Conservation (phyloP, 2,113 vertebrate species). For the Sinocyclocheilus anshuiensis region DNA sequence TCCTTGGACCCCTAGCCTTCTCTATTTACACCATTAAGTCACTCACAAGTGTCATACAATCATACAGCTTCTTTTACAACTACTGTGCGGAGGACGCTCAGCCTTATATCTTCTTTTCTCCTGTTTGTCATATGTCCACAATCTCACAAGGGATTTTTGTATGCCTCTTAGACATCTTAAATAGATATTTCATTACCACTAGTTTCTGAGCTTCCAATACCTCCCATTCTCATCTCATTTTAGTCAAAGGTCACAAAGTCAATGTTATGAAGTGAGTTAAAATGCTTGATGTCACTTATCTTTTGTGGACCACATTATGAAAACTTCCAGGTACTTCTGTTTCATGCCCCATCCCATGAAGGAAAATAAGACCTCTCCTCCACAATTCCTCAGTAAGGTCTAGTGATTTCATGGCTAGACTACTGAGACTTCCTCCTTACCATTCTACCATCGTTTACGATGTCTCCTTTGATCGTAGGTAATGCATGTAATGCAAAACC, state of each 20-base stretch:
- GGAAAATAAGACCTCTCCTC: background rate
- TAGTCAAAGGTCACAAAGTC: background rate
- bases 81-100: background rate
- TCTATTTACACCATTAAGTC: constrained; percentile 7
- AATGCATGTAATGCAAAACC: constrained; percentile 5
- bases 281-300: constrained; percentile 8
- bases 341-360: background rate
- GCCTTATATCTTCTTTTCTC: background rate
- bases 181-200: background rate
- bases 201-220: background rate
- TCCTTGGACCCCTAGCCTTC: background rate
- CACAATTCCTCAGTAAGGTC: background rate
- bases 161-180: background rate
- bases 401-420: constrained; percentile 7
- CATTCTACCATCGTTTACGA: background rate
- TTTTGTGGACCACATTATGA: background rate
- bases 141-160: background rate
- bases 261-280: background rate
- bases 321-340: background rate
- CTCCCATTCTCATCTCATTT: background rate
- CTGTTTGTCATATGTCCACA: background rate
- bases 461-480: background rate
- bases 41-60: background rate
- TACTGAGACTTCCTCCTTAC: background rate
- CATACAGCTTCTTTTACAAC: background rate